These are phyloP conservation scores for Neopipo cinnamomea DNA, from an alignment of 2,113 vertebrate genomes.

Conservation along the genomic window DNA sequence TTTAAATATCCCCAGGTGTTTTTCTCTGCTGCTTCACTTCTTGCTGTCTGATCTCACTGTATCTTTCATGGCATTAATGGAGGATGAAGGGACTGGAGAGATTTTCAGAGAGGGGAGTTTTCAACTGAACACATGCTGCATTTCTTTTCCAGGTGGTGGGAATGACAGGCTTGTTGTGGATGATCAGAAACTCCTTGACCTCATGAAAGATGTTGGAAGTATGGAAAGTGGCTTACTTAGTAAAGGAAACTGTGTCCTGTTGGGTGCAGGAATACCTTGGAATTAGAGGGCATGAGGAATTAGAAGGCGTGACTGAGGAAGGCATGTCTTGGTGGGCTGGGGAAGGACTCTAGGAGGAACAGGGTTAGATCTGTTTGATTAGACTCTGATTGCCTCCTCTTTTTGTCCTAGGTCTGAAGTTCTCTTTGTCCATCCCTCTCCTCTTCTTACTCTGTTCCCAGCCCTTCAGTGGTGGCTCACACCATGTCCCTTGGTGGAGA, in stretches of 20 bases:
- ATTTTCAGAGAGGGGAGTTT: neutral
- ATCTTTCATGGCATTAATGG: neutral
- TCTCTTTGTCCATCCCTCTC: neutral
- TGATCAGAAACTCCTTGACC: neutral
- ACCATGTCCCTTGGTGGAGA: neutral
- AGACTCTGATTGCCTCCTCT: neutral
- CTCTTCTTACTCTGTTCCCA: neutral
- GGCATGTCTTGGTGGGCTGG: neutral
- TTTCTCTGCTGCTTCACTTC: neutral
- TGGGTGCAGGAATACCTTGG: neutral
- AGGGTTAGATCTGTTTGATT: neutral
- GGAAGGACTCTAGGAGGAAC: neutral
- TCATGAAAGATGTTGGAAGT: neutral
- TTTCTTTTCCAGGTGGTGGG: neutral
- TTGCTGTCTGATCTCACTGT: neutral
- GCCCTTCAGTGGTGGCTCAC: neutral
- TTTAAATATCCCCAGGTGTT: neutral
- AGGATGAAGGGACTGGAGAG: neutral
- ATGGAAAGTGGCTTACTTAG: neutral
- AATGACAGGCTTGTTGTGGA: neutral
- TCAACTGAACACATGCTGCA: neutral
- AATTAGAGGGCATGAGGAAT: neutral
- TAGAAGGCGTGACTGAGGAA: neutral
- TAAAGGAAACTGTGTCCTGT: neutral
- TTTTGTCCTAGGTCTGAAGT: neutral